Evolutionary conservation across 2,113 vertebrate species (phyloP), one percentile per base, ranked within the genome.

Genomic region (Deroptyus accipitrinus): DNA sequence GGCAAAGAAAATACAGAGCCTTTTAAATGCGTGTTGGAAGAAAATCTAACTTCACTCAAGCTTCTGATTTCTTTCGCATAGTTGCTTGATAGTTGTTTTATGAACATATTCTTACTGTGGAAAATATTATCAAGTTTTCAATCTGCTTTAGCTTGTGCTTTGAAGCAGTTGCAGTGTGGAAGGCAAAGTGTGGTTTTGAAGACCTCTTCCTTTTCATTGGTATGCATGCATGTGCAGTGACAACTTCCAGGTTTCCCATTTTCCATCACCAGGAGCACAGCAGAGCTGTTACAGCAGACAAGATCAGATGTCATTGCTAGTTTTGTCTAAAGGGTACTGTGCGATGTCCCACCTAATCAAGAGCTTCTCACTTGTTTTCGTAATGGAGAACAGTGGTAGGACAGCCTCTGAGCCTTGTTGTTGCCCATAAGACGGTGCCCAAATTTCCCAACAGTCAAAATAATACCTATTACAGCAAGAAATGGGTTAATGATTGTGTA

Each of bases 401-500:
- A 51, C 74, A 80, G 67, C 66, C 35, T 17, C 2, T 46, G 35
- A 88, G 64, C 48, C 54, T 63, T 22, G 23, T 11, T 39, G 48
- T 18, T 69, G 83, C 83, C 52, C 52, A 20, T 0, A 0, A 68
- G 15, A 49, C 2, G 0, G 48, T 2, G 0, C 70, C 92, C 35
- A 14, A 27, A 91, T 42, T 66, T 94, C 86, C 46, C 11, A 1
- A 31, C 17, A n/a, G 69, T 91, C 70, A 75, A 82, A 88, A 59
- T 51, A 75, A 83, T 86, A 54, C 35, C 73, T 92, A 13, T n/a
- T n/a, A 33, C 42, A 73, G 96, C 78, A 86, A 87, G 88, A 80
- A 81, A 94, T 81, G 95, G 95, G 97, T 97, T 98, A 97, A 97
- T 91, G 54, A 79, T 69, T 83, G 59, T 92, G 77, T 90, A 86